Conservation (phyloP, 2,113 vertebrate species). For the Pluvialis apricaria region DNA sequence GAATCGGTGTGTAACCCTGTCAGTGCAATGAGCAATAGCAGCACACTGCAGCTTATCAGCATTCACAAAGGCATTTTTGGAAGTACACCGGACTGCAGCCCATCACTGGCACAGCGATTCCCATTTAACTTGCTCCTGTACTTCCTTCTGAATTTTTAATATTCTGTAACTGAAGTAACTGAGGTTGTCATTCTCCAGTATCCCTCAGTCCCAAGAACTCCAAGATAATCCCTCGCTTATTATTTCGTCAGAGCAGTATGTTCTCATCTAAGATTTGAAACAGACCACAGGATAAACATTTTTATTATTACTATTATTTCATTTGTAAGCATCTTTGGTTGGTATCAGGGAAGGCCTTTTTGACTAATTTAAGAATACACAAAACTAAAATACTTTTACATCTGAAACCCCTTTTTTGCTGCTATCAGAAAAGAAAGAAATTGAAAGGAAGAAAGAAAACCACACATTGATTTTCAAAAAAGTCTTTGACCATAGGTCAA, state of each 20-base stretch:
- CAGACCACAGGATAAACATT: background rate
- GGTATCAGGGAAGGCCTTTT: background rate
- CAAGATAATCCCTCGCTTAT: background rate
- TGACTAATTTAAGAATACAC: background rate
- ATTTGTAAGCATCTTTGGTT: background rate
- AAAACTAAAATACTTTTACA: background rate
- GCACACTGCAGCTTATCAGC: background rate
- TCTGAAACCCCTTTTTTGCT: background rate
- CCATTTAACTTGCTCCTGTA: background rate
- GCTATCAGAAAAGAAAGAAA: background rate
- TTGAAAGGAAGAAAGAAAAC: background rate
- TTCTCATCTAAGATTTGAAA: background rate
- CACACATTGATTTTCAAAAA: background rate
- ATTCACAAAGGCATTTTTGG: background rate
- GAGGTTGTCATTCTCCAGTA: background rate
- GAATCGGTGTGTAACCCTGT: background rate
- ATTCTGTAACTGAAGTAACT: background rate
- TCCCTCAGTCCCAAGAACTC: background rate
- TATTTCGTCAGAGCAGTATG: background rate
- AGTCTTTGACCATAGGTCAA: background rate
- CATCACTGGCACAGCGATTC: background rate
- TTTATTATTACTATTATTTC: background rate
- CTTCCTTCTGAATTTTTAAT: background rate
- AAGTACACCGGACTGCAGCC: background rate
- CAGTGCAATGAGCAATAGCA: background rate